Evolutionary conservation across 2,888 invertebrate genomes (phyloP).

Genomic region (Thera britannica): DNA sequence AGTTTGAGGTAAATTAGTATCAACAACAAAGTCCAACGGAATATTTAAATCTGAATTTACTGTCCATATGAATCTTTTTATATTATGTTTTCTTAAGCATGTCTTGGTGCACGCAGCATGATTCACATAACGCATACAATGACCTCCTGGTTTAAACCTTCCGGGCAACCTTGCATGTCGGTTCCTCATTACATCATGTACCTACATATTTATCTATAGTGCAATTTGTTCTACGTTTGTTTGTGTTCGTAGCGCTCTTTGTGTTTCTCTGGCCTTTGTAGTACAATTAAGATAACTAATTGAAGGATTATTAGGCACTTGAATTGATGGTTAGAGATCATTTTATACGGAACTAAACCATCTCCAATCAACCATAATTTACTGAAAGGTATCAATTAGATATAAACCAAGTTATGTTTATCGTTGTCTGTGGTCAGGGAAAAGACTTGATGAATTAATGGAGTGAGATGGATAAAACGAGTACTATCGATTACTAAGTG

Average conservation of each 20-base stretch:
- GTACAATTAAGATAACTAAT: slow-evolving; percentile 24
- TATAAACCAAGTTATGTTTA: neutral
- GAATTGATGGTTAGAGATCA: slow-evolving; percentile 6
- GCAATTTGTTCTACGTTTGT: slow-evolving; percentile 61
- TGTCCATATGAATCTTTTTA: slow-evolving; percentile 16
- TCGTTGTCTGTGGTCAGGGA: slow-evolving; percentile 2
- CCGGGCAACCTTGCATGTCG: slow-evolving; percentile 74
- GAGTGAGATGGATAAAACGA: neutral
- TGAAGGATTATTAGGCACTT: slow-evolving; percentile 32
- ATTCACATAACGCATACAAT: slow-evolving; percentile 66
- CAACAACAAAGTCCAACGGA: slow-evolving; percentile 21
- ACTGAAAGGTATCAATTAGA: neutral
- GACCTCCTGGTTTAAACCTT: slow-evolving; percentile 70
- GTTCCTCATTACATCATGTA: slow-evolving; percentile 81
- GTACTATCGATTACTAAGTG: neutral
- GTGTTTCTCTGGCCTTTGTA: slow-evolving; percentile 44
- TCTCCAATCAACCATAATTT: neutral
- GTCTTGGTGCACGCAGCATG: slow-evolving; percentile 35
- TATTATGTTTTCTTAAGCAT: slow-evolving; percentile 22
- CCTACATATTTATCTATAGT: slow-evolving; percentile 64
- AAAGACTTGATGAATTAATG: neutral
- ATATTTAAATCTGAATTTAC: slow-evolving; percentile 14
- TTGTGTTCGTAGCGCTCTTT: slow-evolving; percentile 64
- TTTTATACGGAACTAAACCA: slow-evolving; percentile 7
- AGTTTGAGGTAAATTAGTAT: slow-evolving; percentile 21